Percentiles rank a stretch among this genome's conserved stretches.
Conservation (phyloP, 2,797 vertebrate species). For the Aselliscus stoliczkanus region DNA sequence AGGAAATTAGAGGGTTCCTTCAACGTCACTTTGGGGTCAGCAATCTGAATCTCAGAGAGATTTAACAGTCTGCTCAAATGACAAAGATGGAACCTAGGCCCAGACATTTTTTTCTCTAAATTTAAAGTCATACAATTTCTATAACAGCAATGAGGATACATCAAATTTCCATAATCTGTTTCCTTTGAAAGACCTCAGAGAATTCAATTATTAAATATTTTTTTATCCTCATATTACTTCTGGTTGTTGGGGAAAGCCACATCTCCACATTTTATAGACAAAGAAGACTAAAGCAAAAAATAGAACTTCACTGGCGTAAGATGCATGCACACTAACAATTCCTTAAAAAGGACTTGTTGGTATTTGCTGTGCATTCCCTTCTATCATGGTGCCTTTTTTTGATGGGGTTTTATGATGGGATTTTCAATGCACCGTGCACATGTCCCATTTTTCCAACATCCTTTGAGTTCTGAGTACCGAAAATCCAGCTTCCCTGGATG, state of each 20-base stretch:
- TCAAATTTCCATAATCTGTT: not conserved
- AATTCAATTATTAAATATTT: not conserved
- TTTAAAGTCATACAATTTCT: not conserved
- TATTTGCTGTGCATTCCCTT: not conserved
- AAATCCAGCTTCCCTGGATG: not conserved
- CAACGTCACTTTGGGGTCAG: not conserved
- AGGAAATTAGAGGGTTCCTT: not conserved
- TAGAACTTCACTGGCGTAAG: not conserved
- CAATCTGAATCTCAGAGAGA: not conserved
- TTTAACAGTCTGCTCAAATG: not conserved
- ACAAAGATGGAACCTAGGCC: not conserved
- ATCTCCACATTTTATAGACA: not conserved
- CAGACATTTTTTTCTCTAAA: not conserved
- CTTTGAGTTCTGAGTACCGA: not conserved
- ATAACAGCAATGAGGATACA: not conserved
- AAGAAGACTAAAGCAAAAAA: not conserved
- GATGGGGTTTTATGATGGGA: too few relatives aligned
- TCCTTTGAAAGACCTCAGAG: not conserved
- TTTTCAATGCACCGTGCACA: not conserved
- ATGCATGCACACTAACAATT: not conserved
- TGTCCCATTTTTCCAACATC: not conserved
- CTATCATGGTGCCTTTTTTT: not conserved
- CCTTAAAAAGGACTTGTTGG: not conserved
- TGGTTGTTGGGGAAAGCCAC: not conserved
- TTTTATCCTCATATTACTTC: not conserved